These are phyloP conservation scores for Frankliniella fusca DNA, from an alignment of 2,888 invertebrate genomes.

Conservation along the genomic window DNA sequence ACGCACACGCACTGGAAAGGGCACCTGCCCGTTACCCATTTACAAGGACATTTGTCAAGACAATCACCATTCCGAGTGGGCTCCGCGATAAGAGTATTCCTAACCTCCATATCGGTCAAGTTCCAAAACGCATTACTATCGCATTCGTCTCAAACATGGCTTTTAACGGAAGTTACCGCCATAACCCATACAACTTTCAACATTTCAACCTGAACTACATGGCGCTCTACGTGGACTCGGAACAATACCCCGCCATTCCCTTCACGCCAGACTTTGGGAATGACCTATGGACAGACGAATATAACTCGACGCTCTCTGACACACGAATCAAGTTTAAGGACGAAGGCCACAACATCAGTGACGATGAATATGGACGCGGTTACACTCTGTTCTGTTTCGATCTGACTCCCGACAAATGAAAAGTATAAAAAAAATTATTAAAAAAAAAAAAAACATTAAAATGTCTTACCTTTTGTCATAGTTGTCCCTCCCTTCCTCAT, in stretches of 20 bases:
- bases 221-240: slow-evolving; percentile 38
- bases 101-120: slow-evolving; percentile 42
- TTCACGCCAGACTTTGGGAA: slow-evolving; percentile 33
- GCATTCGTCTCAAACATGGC: slow-evolving; percentile 36
- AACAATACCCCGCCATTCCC: slow-evolving; percentile 36
- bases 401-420: slow-evolving; percentile 41
- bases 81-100: slow-evolving; percentile 37
- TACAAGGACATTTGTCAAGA: slow-evolving; percentile 39
- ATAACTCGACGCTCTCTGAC: slow-evolving; percentile 39
- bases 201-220: slow-evolving; percentile 36
- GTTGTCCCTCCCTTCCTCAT: no score
- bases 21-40: slow-evolving; percentile 40
- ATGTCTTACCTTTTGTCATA: no score
- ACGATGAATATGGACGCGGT: slow-evolving; percentile 35
- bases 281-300: slow-evolving; percentile 38
- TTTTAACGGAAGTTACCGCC: not conserved
- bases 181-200: slow-evolving; percentile 33
- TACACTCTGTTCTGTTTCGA: slow-evolving; percentile 41
- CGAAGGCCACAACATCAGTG: not conserved
- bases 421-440: no score
- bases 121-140: slow-evolving; percentile 43
- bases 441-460: no score
- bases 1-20: slow-evolving; percentile 39
- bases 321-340: not conserved
- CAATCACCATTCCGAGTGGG: slow-evolving; percentile 38